A percentile compares a stretch with the other conserved stretches of the same genome.
These are phyloP conservation scores for Paramisgurnus dabryanus DNA, from an alignment of 2,113 vertebrate genomes.

Conservation along the genomic window DNA sequence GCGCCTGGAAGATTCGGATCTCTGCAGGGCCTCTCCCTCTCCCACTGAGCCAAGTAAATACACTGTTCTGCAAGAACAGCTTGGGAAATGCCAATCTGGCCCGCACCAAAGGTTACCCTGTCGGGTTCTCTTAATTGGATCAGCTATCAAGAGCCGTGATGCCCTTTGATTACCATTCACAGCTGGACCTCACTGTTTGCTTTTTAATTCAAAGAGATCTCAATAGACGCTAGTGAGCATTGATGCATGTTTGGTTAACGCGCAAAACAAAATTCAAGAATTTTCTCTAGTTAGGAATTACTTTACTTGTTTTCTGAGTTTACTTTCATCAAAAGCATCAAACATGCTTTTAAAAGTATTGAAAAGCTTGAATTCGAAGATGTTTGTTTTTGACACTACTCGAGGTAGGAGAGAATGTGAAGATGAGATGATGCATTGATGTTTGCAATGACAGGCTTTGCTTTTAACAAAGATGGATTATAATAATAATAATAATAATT, in stretches of 20 bases:
- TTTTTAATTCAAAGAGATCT: slow-evolving; percentile 56
- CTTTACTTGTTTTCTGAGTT: slow-evolving; percentile 12
- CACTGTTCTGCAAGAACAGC: slow-evolving; percentile 43
- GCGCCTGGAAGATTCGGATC: slow-evolving; percentile 45
- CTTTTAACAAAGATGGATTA: slow-evolving; percentile 46
- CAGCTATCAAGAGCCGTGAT: slow-evolving; percentile 54
- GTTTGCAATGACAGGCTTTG: slow-evolving; percentile 54
- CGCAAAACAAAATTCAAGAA: background rate
- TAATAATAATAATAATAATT: too few species aligned
- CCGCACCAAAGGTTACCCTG: slow-evolving; percentile 74
- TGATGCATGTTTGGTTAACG: slow-evolving; percentile 19
- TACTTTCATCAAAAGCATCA: slow-evolving; percentile 40
- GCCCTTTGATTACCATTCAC: slow-evolving; percentile 65
- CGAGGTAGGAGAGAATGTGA: slow-evolving; percentile 50
- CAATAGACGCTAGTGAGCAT: slow-evolving; percentile 32
- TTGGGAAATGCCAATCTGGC: slow-evolving; percentile 68
- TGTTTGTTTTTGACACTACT: slow-evolving; percentile 31
- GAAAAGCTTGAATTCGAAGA: slow-evolving; percentile 6
- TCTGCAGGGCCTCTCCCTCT: slow-evolving; percentile 42
- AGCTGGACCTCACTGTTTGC: slow-evolving; percentile 58
- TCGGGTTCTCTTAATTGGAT: slow-evolving; percentile 65
- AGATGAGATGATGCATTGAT: slow-evolving; percentile 58
- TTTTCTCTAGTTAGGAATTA: slow-evolving; percentile 5
- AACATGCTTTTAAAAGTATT: slow-evolving; percentile 34
- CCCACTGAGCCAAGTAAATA: slow-evolving; percentile 59